These are phyloP conservation scores for Tromatobia lineatoria DNA, from an alignment of 2,888 invertebrate genomes.

Conservation along the genomic window DNA sequence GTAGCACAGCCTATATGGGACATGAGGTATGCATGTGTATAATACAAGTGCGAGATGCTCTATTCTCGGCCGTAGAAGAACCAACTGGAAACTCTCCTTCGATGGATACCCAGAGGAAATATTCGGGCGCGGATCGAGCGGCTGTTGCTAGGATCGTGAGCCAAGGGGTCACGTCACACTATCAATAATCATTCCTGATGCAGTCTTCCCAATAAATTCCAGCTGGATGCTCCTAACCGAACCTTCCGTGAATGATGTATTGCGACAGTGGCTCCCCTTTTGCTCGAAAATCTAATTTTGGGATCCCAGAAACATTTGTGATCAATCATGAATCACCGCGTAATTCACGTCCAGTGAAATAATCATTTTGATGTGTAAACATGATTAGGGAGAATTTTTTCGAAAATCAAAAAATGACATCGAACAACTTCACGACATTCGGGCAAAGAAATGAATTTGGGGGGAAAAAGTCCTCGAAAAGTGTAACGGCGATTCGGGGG, in stretches of 20 bases:
- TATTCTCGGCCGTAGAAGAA: slow-evolving; percentile 54
- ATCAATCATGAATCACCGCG: not conserved
- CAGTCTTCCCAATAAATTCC: not conserved
- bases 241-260: not conserved
- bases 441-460: too few relatives aligned
- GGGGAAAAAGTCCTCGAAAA: too few relatives aligned
- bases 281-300: not conserved
- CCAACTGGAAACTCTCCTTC: slow-evolving; percentile 31
- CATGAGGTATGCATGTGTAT: slow-evolving; percentile 7
- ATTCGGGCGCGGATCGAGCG: slow-evolving; percentile 7
- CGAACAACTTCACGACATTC: too few relatives aligned
- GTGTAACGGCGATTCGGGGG: too few relatives aligned
- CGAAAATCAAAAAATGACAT: too few relatives aligned
- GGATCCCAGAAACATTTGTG: not conserved
- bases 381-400: too few relatives aligned
- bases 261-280: not conserved
- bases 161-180: not conserved
- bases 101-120: slow-evolving; percentile 12
- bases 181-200: not conserved
- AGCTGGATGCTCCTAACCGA: not conserved
- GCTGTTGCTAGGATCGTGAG: slow-evolving; percentile 12
- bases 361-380: too few relatives aligned
- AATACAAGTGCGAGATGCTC: slow-evolving; percentile 27
- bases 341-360: not conserved
- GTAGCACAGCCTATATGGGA: not conserved